Conservation (phyloP, 2,888 invertebrate species). For the Choristoneura rosaceana region DNA sequence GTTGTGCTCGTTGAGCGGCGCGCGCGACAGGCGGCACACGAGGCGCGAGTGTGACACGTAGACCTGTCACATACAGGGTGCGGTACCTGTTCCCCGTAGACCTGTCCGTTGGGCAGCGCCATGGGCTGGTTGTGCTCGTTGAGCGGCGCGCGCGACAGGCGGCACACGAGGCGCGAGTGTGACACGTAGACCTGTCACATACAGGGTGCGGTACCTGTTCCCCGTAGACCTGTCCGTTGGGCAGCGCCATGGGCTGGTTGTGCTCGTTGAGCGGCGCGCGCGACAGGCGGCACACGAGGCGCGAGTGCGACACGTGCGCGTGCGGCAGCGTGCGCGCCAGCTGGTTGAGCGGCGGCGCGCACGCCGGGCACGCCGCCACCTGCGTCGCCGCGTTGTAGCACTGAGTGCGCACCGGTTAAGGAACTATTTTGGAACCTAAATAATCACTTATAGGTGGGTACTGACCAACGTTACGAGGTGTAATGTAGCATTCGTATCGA, state of each 20-base stretch:
- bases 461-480: no score
- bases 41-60: no score
- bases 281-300: conserved; percentile 96
- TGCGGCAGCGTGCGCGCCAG: conserved; percentile 95
- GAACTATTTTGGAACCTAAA: conserved; percentile 43
- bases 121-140: conserved; percentile 88
- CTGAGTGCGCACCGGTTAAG: conserved; percentile 81
- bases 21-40: conserved; percentile 92
- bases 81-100: conserved; percentile 98
- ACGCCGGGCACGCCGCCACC: conserved; percentile 96
- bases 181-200: no score
- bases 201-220: no score
- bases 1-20: conserved; percentile 90
- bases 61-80: no score
- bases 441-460: no score
- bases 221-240: conserved; percentile 98
- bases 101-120: conserved; percentile 97
- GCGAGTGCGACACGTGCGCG: conserved; percentile 98
- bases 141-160: conserved; percentile 96
- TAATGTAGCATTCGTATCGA: no score
- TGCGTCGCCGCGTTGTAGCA: conserved; percentile 89
- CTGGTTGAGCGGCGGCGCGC: conserved; percentile 93
- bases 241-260: conserved; percentile 99
- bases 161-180: conserved; percentile 74
- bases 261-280: conserved; percentile 97